phyloP scores from a whole-genome alignment of 1,140 invertebrate species.

The Holcopasites calliopsidis region DNA sequence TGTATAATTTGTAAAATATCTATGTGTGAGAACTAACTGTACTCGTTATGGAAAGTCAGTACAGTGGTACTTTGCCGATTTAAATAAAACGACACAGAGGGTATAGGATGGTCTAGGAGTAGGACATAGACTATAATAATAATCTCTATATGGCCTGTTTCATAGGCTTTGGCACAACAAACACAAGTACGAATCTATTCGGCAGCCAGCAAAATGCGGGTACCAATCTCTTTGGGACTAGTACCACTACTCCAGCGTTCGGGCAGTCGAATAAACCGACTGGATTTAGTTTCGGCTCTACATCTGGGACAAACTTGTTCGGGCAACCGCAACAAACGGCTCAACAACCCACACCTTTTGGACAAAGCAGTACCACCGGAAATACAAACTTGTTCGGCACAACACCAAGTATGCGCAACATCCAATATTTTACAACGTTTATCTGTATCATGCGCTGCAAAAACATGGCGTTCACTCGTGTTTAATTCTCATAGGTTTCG shows the following conservation, averaged over 20 bases:
- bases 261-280: constrained; percentile 82
- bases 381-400: constrained; percentile 83
- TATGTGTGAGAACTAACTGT: too few relatives aligned
- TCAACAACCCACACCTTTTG: constrained; percentile 82
- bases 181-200: constrained; percentile 74
- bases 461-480: neutral
- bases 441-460: neutral
- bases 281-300: constrained; percentile 81
- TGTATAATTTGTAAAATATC: too few relatives aligned
- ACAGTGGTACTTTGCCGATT: too few relatives aligned
- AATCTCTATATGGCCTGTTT: neutral
- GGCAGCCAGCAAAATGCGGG: constrained; percentile 75
- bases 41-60: too few relatives aligned
- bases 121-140: too few relatives aligned
- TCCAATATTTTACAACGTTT: neutral
- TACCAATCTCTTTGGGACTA: constrained; percentile 77
- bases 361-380: constrained; percentile 80
- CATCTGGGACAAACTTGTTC: constrained; percentile 80
- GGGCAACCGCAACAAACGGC: constrained; percentile 78
- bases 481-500: constrained; percentile 78
- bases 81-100: too few relatives aligned
- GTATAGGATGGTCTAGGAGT: too few relatives aligned
- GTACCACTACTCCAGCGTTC: constrained; percentile 80
- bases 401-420: constrained; percentile 70
- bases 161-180: constrained; percentile 72